Evolutionary conservation across 2,797 vertebrate species (phyloP).

Genomic region (Mallotus villosus): DNA sequence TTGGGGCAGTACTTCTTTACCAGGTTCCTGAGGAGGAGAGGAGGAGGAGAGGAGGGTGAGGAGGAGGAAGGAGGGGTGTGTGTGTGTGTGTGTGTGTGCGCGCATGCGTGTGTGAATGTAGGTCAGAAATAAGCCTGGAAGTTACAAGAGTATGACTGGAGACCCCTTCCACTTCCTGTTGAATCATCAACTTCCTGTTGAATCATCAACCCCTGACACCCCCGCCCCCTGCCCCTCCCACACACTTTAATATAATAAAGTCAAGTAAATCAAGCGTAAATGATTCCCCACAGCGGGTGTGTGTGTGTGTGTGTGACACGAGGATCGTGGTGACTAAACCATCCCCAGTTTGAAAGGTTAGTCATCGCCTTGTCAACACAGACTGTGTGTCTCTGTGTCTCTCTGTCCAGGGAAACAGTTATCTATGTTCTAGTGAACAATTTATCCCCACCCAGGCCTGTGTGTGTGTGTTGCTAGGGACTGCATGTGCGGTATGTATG

Average conservation of each 20-base stretch:
- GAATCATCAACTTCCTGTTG: no score
- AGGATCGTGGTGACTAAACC: neutral
- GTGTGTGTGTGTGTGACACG: neutral
- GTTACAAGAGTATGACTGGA: neutral
- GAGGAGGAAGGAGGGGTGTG: neutral
- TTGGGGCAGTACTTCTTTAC: conserved; percentile 99
- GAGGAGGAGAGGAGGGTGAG: neutral
- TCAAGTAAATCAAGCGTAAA: neutral
- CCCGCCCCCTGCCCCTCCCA: no score
- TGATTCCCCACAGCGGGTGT: neutral
- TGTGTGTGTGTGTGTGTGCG: neutral
- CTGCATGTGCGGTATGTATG: neutral
- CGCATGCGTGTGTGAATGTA: neutral
- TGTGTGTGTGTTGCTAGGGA: neutral
- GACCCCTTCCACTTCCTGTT: neutral
- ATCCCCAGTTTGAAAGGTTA: neutral
- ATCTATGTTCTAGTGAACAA: neutral
- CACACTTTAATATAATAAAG: no score
- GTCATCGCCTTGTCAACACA: neutral
- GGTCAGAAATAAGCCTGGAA: neutral
- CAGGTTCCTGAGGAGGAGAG: conserved; percentile 81
- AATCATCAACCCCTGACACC: no score
- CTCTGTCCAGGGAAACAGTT: neutral
- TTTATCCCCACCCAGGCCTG: neutral
- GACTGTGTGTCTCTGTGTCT: neutral